Conservation (phyloP, 2,797 vertebrate species). For the Semaprochilodus insignis region DNA sequence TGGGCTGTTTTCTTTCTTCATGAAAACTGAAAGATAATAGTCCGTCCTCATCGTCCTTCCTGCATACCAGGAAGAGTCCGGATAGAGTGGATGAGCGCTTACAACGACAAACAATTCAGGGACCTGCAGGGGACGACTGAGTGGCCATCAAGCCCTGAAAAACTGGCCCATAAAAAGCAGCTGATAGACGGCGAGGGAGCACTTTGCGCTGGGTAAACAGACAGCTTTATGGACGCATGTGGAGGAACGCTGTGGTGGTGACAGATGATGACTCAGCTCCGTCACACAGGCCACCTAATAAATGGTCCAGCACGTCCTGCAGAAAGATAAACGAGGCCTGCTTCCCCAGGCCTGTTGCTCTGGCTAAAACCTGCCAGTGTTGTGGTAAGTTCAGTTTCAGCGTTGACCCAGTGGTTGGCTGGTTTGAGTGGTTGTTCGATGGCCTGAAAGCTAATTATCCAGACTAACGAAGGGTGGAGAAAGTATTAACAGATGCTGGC, state of each 20-base stretch:
- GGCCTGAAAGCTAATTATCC: too few species aligned
- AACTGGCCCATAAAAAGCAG: conserved; percentile 21
- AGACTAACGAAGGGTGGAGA: background rate
- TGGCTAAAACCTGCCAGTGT: background rate
- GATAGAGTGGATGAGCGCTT: background rate
- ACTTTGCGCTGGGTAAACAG: conserved; percentile 3
- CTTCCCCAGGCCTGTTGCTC: background rate
- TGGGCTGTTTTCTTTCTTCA: background rate
- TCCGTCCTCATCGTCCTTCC: too few species aligned
- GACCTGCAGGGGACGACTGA: background rate
- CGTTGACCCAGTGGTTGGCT: background rate
- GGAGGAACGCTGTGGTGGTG: background rate
- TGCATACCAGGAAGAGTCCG: too few species aligned
- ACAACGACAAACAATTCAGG: background rate
- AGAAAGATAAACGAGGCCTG: background rate
- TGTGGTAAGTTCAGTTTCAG: background rate
- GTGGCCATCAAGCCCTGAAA: background rate
- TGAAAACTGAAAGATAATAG: background rate
- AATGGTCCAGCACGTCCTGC: background rate
- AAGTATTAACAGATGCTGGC: too few species aligned
- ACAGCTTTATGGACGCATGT: conserved; percentile 13
- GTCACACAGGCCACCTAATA: background rate
- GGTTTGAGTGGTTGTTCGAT: background rate
- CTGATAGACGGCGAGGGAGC: conserved; percentile 22
- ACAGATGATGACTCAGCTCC: conserved; percentile 2